Evolutionary conservation across 2,888 invertebrate species (phyloP).

Genomic region (Ichneumoninae sp.): DNA sequence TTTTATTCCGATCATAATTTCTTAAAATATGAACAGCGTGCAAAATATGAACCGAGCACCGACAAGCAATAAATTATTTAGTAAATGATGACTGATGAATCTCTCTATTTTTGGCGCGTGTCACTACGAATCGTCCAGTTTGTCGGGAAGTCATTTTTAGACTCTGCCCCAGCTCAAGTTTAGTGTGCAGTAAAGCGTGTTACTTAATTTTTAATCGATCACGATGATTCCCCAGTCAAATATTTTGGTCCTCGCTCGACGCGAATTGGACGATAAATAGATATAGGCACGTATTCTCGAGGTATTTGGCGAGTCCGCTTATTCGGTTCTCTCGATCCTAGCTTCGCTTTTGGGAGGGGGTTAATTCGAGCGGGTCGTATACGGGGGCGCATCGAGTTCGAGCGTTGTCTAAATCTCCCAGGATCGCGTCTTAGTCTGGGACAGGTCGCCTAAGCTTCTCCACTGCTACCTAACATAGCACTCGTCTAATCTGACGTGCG

Average conservation of each 20-base stretch:
- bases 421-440: constrained; percentile 58
- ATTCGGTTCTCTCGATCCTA: background rate
- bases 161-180: background rate
- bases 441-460: constrained; percentile 64
- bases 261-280: background rate
- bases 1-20: no score
- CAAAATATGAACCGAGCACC: background rate
- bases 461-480: constrained; percentile 61
- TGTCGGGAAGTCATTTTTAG: background rate
- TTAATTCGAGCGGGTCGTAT: constrained; percentile 36
- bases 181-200: no score
- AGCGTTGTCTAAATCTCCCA: constrained; percentile 66
- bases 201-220: background rate
- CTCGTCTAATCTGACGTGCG: constrained; percentile 76
- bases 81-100: no score
- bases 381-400: constrained; percentile 67
- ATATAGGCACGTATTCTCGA: background rate
- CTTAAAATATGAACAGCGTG: no score
- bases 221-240: background rate
- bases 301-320: constrained; percentile 9
- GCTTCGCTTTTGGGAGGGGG: background rate
- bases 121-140: no score
- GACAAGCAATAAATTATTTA: background rate
- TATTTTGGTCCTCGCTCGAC: background rate
- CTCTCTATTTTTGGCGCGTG: no score